phyloP scores from a whole-genome alignment of 2,888 invertebrate genomes.

The Theristus sp. region DNA sequence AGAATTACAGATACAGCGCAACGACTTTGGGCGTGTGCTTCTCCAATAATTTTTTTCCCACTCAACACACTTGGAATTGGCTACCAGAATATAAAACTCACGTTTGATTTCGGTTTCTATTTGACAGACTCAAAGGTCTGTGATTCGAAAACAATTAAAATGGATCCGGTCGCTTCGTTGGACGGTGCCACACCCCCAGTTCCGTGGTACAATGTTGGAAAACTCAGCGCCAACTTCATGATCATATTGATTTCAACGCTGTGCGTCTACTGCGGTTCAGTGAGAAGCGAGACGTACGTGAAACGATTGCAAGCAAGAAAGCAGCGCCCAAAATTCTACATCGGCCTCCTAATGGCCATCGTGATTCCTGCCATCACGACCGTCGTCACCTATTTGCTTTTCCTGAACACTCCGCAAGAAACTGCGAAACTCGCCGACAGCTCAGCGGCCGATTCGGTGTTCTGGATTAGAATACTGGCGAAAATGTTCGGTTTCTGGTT shows the following conservation, averaged over 20 bases:
- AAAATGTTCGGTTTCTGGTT: background rate
- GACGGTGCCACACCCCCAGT: no score
- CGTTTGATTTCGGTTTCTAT: no score
- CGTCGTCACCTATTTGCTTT: background rate
- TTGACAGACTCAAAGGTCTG: no score
- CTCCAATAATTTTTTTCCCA: no score
- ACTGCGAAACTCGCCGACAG: background rate
- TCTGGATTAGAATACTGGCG: background rate
- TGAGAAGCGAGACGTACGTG: background rate
- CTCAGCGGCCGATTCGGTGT: background rate
- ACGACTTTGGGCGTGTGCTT: no score
- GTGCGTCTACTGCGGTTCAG: background rate
- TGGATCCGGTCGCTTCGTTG: no score
- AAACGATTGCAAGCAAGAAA: background rate
- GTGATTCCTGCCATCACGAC: background rate
- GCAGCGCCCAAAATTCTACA: background rate
- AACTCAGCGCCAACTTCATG: background rate
- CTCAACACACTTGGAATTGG: no score
- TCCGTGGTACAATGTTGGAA: no score
- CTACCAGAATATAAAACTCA: no score
- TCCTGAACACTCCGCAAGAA: background rate
- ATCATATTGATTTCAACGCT: background rate
- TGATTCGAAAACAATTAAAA: no score
- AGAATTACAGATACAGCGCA: no score
- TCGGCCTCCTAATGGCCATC: background rate